These are phyloP conservation scores for Molorchus minor DNA, from an alignment of 2,888 invertebrate genomes.

Conservation along the genomic window DNA sequence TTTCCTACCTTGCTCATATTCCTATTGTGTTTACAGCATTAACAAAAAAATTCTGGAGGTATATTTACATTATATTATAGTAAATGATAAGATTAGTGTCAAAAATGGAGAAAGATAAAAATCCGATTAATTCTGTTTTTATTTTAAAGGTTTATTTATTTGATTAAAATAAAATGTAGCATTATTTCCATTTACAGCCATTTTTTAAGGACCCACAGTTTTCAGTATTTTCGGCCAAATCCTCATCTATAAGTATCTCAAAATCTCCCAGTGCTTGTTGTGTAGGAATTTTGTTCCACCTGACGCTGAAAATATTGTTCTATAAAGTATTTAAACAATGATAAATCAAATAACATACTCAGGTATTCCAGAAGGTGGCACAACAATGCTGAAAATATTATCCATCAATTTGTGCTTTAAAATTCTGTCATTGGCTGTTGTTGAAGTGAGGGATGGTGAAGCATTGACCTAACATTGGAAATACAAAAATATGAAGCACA, in stretches of 20 bases:
- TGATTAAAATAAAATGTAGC: too few species aligned
- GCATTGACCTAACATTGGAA: too few species aligned
- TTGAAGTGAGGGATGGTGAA: conserved; percentile 92
- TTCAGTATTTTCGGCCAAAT: conserved; percentile 69
- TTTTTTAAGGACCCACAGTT: conserved; percentile 38
- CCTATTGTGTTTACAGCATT: too few species aligned
- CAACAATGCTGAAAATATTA: conserved; percentile 88
- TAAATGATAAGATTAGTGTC: too few species aligned
- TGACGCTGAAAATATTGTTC: conserved; percentile 70
- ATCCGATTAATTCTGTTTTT: too few species aligned
- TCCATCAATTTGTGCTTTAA: conserved; percentile 93
- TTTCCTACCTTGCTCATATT: too few species aligned
- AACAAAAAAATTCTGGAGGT: too few species aligned
- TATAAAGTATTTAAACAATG: too few species aligned
- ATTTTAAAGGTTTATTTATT: too few species aligned
- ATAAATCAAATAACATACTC: conserved; percentile 72
- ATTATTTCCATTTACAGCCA: conserved; percentile 54
- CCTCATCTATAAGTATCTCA: conserved; percentile 85
- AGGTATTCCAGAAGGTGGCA: conserved; percentile 88
- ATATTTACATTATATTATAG: too few species aligned
- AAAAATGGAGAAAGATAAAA: too few species aligned
- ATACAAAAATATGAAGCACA: too few species aligned
- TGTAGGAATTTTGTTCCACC: conserved; percentile 85
- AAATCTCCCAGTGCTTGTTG: conserved; percentile 83
- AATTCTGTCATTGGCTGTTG: conserved; percentile 93